Base-by-base conservation (phyloP, 2,888 invertebrate species). In the Orgyia antiqua region DNA sequence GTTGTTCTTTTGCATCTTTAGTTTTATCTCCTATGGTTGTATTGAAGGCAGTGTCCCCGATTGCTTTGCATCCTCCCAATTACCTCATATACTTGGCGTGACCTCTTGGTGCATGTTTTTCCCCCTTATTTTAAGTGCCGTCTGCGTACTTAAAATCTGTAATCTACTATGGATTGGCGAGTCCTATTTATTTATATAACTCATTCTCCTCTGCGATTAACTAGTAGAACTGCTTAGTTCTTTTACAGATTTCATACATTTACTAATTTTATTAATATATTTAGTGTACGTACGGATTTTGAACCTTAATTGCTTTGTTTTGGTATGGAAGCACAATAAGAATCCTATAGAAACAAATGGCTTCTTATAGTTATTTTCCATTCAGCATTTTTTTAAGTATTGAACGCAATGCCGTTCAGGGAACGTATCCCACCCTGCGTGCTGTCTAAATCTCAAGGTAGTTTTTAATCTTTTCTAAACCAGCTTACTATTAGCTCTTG, bases 1-100 rank as follows among this genome's bases (percentile, higher is more conserved):
- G 68, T 72, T 58, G 56, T 73, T 70, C 64, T 48, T 78, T 77
- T 69, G 66, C 69, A 65, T 69, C 54, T 58, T 66, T 63, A 60
- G 62, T 55, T 52, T 59, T 58, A 74, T 75, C 82, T 83, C 83
- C 79, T 82, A 77, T 80, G 80, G 71, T 83, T 84, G 76, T 76
- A 80, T 77, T 84, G 83, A 83, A 86, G 83, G 84, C 86, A 86
- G 84, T 84, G 84, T 83, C 86, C 86, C 86, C 83, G 83, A 80
- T 76, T 69, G 86, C 86, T 87, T 86, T 86, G 86, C 84, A 86
- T 87, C 83, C 71, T 66, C 72, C 82, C 79, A 47, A 68, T 51
- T 63, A 74, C 62, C 70, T 70, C 11, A 69, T 76, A 76, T 76
- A 70, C 72, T 82, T 87, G 87, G 87, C 87, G 87, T 87, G 87